phyloP scores from a whole-genome alignment of 2,113 vertebrate species.

The Colistium nudipinnis region DNA sequence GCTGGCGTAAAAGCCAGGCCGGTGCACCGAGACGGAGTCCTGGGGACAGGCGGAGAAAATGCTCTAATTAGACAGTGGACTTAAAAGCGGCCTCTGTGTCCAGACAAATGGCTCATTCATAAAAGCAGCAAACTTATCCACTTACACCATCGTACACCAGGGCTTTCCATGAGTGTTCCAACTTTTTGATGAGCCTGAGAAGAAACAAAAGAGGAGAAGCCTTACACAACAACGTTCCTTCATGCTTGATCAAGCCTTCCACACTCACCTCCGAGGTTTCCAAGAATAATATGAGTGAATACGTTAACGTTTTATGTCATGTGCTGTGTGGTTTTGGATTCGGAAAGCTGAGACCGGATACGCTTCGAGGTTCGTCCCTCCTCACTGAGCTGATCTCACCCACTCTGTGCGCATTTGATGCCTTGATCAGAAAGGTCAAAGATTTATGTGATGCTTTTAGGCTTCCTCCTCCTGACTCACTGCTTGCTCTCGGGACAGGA shows the following conservation, averaged over 20 bases:
- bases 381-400: slow-evolving; percentile 21
- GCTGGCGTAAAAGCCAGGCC: slow-evolving; percentile 95
- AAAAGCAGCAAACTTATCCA: slow-evolving; percentile 46
- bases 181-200: slow-evolving; percentile 94
- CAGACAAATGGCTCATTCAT: slow-evolving; percentile 57
- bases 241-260: slow-evolving; percentile 21
- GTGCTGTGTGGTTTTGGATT: too few species aligned
- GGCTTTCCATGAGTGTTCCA: slow-evolving; percentile 99
- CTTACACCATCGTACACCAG: slow-evolving; percentile 97
- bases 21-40: slow-evolving; percentile 96
- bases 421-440: slow-evolving; percentile 11
- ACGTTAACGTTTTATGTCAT: too few species aligned
- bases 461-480: background rate
- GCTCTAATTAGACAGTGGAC: slow-evolving; percentile 16
- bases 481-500: slow-evolving; percentile 13
- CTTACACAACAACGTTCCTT: slow-evolving; percentile 28
- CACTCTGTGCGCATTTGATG: background rate
- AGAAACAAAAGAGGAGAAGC: slow-evolving; percentile 42
- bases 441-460: slow-evolving; percentile 32
- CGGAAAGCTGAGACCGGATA: too few species aligned
- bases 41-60: slow-evolving; percentile 63
- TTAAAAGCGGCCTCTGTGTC: background rate
- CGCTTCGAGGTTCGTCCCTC: slow-evolving; percentile 27
- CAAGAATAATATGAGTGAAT: too few species aligned
- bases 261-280: too few species aligned